A percentile compares a stretch with the other conserved stretches of the same genome.
phyloP scores from a whole-genome alignment of 2,797 vertebrate species.

The Siniperca undulata region DNA sequence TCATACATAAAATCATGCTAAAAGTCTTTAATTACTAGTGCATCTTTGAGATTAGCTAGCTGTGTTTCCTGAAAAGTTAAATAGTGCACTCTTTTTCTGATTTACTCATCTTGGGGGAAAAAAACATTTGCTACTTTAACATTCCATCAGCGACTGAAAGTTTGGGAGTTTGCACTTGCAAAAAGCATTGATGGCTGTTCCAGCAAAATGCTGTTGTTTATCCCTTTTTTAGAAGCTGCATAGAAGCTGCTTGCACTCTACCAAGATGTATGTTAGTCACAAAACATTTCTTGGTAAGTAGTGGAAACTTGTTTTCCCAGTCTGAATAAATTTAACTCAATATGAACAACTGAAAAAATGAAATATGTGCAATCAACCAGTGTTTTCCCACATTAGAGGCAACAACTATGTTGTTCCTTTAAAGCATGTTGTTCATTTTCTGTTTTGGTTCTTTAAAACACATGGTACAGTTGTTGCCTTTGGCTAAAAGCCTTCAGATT shows the following conservation, averaged over 20 bases:
- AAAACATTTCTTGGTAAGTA: constrained; percentile 15
- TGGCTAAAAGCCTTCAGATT: constrained; percentile 40
- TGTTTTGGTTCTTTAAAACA: constrained; percentile 18
- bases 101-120: constrained; percentile 1
- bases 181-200: constrained; percentile 39
- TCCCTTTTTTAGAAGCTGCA: background rate
- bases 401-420: constrained; percentile 10
- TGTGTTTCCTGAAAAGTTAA: constrained; percentile 45
- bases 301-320: constrained; percentile 17
- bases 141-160: constrained; percentile 40
- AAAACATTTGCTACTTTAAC: constrained; percentile 36
- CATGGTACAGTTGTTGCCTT: constrained; percentile 28
- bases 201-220: constrained; percentile 32
- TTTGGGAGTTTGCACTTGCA: constrained; percentile 36
- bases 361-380: background rate
- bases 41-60: constrained; percentile 17
- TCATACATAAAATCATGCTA: constrained; percentile 28
- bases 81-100: constrained; percentile 37
- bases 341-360: background rate
- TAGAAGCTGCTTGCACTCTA: constrained; percentile 6
- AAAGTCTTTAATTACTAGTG: constrained; percentile 42
- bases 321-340: constrained; percentile 1
- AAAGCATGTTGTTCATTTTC: background rate
- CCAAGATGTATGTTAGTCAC: constrained; percentile 22
- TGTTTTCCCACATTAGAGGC: constrained; percentile 19